Conservation (phyloP, 1,140 invertebrate species). For the Drosophila auraria region DNA sequence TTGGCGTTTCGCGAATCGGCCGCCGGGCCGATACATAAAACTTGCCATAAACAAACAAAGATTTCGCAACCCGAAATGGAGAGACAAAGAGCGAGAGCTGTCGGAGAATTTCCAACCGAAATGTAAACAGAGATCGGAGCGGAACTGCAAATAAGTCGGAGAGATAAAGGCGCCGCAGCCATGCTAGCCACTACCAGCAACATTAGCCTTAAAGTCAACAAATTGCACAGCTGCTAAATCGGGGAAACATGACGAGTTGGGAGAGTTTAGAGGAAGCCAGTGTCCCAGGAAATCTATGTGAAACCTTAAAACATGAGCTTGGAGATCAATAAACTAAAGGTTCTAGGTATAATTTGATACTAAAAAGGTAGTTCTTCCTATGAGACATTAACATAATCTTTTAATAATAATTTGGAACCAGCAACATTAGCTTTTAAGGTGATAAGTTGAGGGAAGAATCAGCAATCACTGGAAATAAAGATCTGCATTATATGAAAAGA, state of each 20-base stretch:
- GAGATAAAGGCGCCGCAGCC: conserved; percentile 24
- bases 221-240: conserved; percentile 4
- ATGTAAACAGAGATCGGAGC: conserved; percentile 61
- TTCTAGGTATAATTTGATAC: not conserved
- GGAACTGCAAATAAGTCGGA: conserved; percentile 23
- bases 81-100: conserved; percentile 4
- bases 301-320: not conserved
- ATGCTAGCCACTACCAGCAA: conserved; percentile 4
- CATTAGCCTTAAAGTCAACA: conserved; percentile 17
- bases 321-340: not conserved
- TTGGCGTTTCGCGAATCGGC: conserved; percentile 63
- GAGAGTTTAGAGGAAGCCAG: not conserved
- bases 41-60: conserved; percentile 66
- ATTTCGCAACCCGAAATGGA: conserved; percentile 30
- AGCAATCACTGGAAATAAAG: no score
- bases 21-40: conserved; percentile 64
- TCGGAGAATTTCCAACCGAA: conserved; percentile 31
- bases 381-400: no score
- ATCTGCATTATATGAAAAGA: not conserved
- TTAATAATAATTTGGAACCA: no score
- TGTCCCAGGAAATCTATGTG: not conserved
- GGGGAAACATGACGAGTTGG: not conserved
- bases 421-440: not conserved
- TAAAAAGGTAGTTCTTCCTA: not conserved
- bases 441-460: no score